Conservation (phyloP, 2,113 vertebrate genomes). For the Galbula dea region DNA sequence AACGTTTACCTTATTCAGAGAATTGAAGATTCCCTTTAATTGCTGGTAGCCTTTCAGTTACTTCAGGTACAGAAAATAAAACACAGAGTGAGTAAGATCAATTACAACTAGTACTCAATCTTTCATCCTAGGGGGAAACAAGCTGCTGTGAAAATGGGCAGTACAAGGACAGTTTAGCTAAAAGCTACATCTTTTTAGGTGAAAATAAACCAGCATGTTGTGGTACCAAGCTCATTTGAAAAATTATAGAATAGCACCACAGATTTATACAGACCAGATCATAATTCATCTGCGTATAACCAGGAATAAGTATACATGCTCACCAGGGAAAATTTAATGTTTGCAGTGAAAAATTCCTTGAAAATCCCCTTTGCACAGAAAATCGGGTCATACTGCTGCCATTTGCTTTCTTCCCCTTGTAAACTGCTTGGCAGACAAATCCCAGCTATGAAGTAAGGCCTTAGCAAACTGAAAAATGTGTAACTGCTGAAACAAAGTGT, state of each 20-base stretch:
- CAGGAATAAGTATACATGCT: background rate
- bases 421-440: background rate
- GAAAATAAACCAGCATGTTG: background rate
- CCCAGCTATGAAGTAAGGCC: background rate
- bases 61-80: background rate
- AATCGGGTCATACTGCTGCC: background rate
- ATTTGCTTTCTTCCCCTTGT: background rate
- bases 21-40: constrained; percentile 11
- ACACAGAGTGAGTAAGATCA: background rate
- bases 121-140: background rate
- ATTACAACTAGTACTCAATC: background rate
- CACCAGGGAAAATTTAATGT: background rate
- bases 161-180: background rate
- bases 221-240: background rate
- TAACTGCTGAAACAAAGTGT: background rate
- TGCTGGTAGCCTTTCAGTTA: background rate
- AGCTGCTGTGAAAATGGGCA: background rate
- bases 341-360: background rate
- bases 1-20: background rate
- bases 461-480: background rate
- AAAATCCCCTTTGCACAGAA: background rate
- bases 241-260: background rate
- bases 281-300: background rate
- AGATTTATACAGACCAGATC: background rate
- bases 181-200: background rate